Evolutionary conservation across 2,888 invertebrate genomes (phyloP).

Genomic region (Hedychridium roseum): DNA sequence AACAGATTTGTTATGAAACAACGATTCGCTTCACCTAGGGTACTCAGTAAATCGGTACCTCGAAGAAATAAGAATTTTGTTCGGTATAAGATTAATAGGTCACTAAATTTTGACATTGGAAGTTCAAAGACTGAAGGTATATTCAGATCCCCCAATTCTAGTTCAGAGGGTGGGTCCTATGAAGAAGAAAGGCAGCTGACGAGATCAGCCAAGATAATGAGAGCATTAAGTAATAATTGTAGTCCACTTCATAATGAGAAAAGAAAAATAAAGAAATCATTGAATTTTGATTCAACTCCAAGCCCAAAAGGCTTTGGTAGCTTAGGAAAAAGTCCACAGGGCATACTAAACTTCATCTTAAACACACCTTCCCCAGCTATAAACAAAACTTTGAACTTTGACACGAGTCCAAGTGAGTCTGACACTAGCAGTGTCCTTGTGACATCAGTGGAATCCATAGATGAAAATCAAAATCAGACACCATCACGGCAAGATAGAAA

Average conservation of each 20-base stretch:
- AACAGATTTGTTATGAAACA: constrained; percentile 34
- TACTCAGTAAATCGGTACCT: constrained; percentile 43
- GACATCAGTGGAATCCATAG: constrained; percentile 48
- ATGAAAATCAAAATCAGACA: constrained; percentile 57
- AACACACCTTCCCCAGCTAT: constrained; percentile 34
- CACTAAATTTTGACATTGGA: constrained; percentile 46
- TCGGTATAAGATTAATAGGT: constrained; percentile 46
- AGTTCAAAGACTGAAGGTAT: constrained; percentile 21
- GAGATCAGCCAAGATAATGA: constrained; percentile 55
- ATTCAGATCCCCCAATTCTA: constrained; percentile 41
- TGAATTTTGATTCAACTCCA: constrained; percentile 50
- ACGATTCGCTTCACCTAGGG: constrained; percentile 38
- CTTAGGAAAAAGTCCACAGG: constrained; percentile 18
- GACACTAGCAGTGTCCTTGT: constrained; percentile 32
- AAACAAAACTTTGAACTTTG: constrained; percentile 37
- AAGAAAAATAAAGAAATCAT: constrained; percentile 48
- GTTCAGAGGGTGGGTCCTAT: constrained; percentile 27
- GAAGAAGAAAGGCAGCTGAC: constrained; percentile 39
- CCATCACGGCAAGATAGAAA: constrained; percentile 45
- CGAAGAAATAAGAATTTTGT: constrained; percentile 36
- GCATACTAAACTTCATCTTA: constrained; percentile 27
- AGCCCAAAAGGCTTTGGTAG: constrained; percentile 41
- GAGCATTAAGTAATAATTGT: constrained; percentile 45
- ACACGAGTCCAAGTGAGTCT: constrained; percentile 43
- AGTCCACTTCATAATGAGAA: constrained; percentile 36